Evolutionary conservation across 2,113 vertebrate species (phyloP), one percentile per base, ranked within the genome.

Genomic region (Agapornis roseicollis): DNA sequence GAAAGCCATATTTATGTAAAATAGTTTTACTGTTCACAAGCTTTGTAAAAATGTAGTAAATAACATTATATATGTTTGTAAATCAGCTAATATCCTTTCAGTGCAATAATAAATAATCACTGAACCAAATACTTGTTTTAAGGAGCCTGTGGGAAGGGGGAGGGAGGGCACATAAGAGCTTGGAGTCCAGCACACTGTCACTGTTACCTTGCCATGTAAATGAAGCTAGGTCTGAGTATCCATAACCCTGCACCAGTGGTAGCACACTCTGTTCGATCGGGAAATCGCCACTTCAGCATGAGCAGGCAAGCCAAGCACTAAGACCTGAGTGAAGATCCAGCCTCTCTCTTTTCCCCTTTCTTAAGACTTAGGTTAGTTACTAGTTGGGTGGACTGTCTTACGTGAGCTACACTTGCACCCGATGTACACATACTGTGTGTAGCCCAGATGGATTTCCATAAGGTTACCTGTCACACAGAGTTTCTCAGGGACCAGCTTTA

Each of bases 41-140:
- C 17, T 50, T 81, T 95, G 82, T 91, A 89, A 88, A 95, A 96
- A 55, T 80, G 53, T 89, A 70, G 63, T 85, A 94, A 95, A 73
- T 88, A 55, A 46, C 6, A n/a, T 72, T 72, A 22, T 80, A 9
- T 68, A 42, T 89, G 42, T 93, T 91, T 93, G 49, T 95, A 87
- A 82, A 85, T 71, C 14, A 70, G 93, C 35, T 68, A 11, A 53
- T 69, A 41, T n/a, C n/a, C 11, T 77, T 82, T 80, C 17, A 37
- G 7, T 85, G 37, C 55, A 68, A 47, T 47, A 96, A 94, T 88
- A 96, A 93, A 96, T 31, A 81, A 76, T 46, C 77, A 52, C 33
- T 73, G 66, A 85, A 89, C 7, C 31, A 53, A 86, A 50, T n/a
- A 16, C 10, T 80, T 46, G 0, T 86, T 90, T 82, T 80, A 91